Base-by-base conservation (phyloP, 2,113 vertebrate genomes). In the Fregetta grallaria region DNA sequence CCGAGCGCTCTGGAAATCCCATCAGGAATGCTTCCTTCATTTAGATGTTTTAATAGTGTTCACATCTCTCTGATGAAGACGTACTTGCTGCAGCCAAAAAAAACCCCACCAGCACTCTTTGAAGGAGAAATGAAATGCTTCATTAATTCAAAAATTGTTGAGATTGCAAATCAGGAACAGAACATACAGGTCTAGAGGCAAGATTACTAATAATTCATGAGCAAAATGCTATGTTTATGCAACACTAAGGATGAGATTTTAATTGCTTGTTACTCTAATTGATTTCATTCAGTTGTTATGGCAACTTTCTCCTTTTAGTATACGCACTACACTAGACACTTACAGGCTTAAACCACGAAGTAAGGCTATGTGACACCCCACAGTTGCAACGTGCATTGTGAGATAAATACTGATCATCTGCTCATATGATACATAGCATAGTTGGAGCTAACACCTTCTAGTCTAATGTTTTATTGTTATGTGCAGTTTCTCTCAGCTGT, bases 241-340 rank as follows among this genome's bases (percentile, higher is more conserved):
- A 97, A 96, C 94, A 97, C 49, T 52, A 77, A 68, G 84, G 70
- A 95, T 94, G 83, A 95, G 86, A 88, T 91, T 95, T 95, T 97
- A 97, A 97, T 97, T 94, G 92, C 92, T 96, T 95, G 85, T 97
- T 97, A 95, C 84, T 66, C 73, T 94, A 95, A 95, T 92, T 94
- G 76, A 91, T 91, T 94, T 92, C 62, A 82, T 82, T 95, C 88
- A 66, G 95, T 96, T 95, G 92, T 95, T 97, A 97, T 89, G 77
- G 96, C 84, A 97, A 96, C 94, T 95, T 92, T 58, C 52, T 75
- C 77, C 80, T 86, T 73, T 56, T 17, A 44, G 67, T 12, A 29
- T 23, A 49, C 10, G 56, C 10, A 15, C n/a, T 62, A 36, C 45
- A 38, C n/a, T 13, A 63, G 55, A 55, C 8, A 17, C 40, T 38